Evolutionary conservation across 2,888 invertebrate species (phyloP).

Genomic region (Dicycla oo): DNA sequence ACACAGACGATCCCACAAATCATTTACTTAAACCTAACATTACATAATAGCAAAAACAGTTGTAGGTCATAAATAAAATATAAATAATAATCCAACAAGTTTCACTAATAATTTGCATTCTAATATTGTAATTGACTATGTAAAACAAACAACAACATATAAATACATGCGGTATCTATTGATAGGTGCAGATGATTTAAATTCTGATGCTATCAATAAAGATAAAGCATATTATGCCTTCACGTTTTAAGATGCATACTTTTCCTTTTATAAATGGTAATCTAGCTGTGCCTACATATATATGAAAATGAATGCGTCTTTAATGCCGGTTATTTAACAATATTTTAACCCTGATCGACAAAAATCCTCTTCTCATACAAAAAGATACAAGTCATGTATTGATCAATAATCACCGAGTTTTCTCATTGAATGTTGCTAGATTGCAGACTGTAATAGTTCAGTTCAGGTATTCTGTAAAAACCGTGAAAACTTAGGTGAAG

Average conservation of each 20-base stretch:
- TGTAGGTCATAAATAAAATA: conserved; percentile 32
- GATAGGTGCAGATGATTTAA: conserved; percentile 39
- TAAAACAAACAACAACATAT: conserved; percentile 39
- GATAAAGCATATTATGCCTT: conserved; percentile 33
- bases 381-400: background rate
- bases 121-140: conserved; percentile 45
- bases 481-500: too few species aligned
- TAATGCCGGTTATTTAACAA: background rate
- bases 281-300: conserved; percentile 1
- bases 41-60: conserved; percentile 1
- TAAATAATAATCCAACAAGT: conserved; percentile 25
- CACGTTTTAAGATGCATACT: conserved; percentile 22
- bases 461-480: background rate
- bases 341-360: background rate
- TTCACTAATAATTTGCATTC: conserved; percentile 52
- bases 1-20: background rate
- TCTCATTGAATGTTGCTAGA: background rate
- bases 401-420: background rate
- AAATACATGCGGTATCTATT: conserved; percentile 12
- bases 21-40: conserved; percentile 12
- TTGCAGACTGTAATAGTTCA: background rate
- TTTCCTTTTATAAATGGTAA: conserved; percentile 22
- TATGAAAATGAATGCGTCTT: background rate
- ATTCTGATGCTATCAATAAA: conserved; percentile 40
- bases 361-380: background rate